These are phyloP conservation scores for Mythimna ferrago DNA, from an alignment of 2,888 invertebrate species.

Conservation along the genomic window DNA sequence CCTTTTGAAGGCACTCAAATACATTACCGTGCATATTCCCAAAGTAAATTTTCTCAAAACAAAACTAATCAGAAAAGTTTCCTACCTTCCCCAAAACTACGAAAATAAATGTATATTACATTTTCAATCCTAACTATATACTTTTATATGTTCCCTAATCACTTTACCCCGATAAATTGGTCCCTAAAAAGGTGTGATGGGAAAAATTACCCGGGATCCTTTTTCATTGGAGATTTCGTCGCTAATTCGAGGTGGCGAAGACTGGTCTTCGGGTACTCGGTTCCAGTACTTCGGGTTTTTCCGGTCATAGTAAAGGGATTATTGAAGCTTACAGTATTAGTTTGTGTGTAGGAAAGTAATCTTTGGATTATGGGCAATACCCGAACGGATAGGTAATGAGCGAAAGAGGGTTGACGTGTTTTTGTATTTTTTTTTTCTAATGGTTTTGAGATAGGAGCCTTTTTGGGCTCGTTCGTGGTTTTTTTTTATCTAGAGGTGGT, in stretches of 20 bases:
- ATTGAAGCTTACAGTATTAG: constrained; percentile 35
- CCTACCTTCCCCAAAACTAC: constrained; percentile 10
- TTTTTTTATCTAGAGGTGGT: not conserved
- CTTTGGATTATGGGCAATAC: constrained; percentile 12
- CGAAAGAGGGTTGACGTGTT: constrained; percentile 2
- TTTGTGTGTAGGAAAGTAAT: constrained; percentile 37
- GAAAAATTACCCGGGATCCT: constrained; percentile 53
- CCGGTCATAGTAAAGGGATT: constrained; percentile 25
- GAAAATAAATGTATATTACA: constrained; percentile 49
- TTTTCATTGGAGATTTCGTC: constrained; percentile 34
- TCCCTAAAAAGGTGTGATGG: constrained; percentile 58
- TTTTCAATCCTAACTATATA: constrained; percentile 46
- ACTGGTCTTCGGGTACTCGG: constrained; percentile 32
- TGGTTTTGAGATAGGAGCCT: not conserved
- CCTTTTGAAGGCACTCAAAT: not conserved
- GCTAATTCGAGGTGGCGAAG: constrained; percentile 41
- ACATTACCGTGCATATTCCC: not conserved
- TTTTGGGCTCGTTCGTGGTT: not conserved
- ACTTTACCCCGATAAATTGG: constrained; percentile 58
- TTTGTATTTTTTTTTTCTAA: not conserved
- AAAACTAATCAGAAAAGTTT: constrained; percentile 29
- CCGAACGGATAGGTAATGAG: not conserved
- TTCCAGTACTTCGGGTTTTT: constrained; percentile 16
- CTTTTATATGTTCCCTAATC: constrained; percentile 49
- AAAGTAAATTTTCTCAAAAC: constrained; percentile 21